Evolutionary conservation across 2,797 vertebrate species (phyloP).

Genomic region (Bufotes viridis): DNA sequence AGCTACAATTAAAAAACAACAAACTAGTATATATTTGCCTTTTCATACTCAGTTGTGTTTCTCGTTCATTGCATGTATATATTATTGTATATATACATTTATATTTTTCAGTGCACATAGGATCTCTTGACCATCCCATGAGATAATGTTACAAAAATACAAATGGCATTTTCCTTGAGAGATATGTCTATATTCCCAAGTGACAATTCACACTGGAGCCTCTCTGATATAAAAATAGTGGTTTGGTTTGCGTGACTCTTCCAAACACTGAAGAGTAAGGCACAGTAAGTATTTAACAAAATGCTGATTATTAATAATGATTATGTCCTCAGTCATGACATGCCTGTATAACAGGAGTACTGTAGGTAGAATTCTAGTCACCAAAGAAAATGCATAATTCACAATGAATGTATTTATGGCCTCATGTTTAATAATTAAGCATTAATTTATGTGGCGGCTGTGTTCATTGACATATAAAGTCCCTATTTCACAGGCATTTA

Average conservation of each 20-base stretch:
- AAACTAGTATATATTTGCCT: too few species aligned
- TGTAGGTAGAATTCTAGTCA: not conserved
- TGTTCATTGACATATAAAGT: not conserved
- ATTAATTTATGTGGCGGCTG: not conserved
- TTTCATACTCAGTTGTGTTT: too few species aligned
- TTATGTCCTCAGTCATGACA: not conserved
- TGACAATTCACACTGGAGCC: slow-evolving; percentile 6
- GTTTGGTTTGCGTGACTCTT: not conserved
- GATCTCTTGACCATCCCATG: not conserved
- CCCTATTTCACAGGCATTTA: not conserved
- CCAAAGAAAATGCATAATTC: not conserved
- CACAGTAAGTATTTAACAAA: not conserved
- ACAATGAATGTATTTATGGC: not conserved
- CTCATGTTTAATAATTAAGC: not conserved
- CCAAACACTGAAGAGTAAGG: not conserved
- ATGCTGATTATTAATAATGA: not conserved
- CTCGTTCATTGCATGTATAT: not conserved
- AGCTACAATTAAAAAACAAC: too few species aligned
- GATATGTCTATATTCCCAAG: not conserved
- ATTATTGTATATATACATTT: too few species aligned
- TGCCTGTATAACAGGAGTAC: not conserved
- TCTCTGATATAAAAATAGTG: slow-evolving; percentile 26
- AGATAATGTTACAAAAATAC: not conserved
- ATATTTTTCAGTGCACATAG: not conserved
- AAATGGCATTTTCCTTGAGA: not conserved